Evolutionary conservation across 2,888 invertebrate species (phyloP).

Genomic region (Anthophora plumipes): DNA sequence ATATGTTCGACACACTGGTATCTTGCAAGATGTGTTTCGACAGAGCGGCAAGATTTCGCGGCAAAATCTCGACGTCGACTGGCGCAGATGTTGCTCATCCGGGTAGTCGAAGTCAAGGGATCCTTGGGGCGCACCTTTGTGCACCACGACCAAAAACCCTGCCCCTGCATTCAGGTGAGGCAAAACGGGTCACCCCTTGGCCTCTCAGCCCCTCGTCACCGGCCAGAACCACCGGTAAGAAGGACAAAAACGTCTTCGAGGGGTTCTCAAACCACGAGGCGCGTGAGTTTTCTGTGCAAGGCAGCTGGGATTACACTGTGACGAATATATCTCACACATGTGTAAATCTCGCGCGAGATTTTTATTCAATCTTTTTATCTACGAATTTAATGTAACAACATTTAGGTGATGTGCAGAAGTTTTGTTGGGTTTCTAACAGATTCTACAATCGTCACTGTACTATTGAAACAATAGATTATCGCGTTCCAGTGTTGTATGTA

Average conservation of each 20-base stretch:
- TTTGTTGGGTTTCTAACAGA: too few species aligned
- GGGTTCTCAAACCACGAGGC: slow-evolving; percentile 76
- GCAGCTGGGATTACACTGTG: slow-evolving; percentile 40
- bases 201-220: slow-evolving; percentile 59
- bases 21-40: too few species aligned
- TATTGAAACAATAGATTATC: too few species aligned
- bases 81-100: slow-evolving; percentile 80
- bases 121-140: slow-evolving; percentile 78
- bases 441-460: too few species aligned
- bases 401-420: too few species aligned
- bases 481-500: too few species aligned
- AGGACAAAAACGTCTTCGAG: slow-evolving; percentile 79
- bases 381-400: too few species aligned
- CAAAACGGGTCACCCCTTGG: slow-evolving; percentile 73
- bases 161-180: slow-evolving; percentile 76
- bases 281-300: slow-evolving; percentile 6
- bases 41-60: slow-evolving; percentile 62
- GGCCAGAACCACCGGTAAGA: slow-evolving; percentile 63
- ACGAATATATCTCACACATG: slow-evolving; percentile 26
- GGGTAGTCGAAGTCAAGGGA: slow-evolving; percentile 80
- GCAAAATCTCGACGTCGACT: slow-evolving; percentile 80
- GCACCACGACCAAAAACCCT: slow-evolving; percentile 70
- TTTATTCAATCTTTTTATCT: too few species aligned
- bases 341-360: slow-evolving; percentile 8
- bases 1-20: too few species aligned